phyloP scores from a whole-genome alignment of 2,797 vertebrate species.

The Morelia viridis region DNA sequence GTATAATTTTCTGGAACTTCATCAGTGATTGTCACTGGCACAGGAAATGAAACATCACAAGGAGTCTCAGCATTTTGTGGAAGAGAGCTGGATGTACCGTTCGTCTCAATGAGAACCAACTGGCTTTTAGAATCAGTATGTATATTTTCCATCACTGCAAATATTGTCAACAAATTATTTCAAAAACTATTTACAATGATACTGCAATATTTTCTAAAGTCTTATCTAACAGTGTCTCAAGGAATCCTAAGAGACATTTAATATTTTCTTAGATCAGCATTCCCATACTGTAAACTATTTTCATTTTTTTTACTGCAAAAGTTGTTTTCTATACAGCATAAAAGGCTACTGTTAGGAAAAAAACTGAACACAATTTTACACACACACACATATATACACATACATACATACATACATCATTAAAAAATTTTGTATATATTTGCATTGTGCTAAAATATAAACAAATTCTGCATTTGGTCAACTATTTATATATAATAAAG shows the following conservation, averaged over 20 bases:
- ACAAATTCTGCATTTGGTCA: not conserved
- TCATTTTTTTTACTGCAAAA: not conserved
- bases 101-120: slow-evolving; percentile 51
- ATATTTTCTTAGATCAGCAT: not conserved
- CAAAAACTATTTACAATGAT: not conserved
- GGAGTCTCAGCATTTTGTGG: slow-evolving; percentile 47
- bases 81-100: slow-evolving; percentile 41
- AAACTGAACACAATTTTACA: slow-evolving; percentile 4
- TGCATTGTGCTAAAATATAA: not conserved
- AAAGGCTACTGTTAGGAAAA: not conserved
- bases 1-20: slow-evolving; percentile 76
- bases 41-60: slow-evolving; percentile 72
- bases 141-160: slow-evolving; percentile 73
- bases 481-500: not conserved
- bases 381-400: not conserved
- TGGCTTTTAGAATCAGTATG: slow-evolving; percentile 52
- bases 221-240: not conserved
- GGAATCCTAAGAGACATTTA: not conserved
- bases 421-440: not conserved
- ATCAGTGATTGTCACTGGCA: slow-evolving; percentile 92
- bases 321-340: slow-evolving; percentile 1
- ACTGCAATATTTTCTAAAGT: not conserved
- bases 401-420: too few relatives aligned
- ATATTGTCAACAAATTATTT: slow-evolving; percentile 33
- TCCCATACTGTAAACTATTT: not conserved